Conservation (phyloP, 2,888 invertebrate species). For the Acronicta psi region DNA sequence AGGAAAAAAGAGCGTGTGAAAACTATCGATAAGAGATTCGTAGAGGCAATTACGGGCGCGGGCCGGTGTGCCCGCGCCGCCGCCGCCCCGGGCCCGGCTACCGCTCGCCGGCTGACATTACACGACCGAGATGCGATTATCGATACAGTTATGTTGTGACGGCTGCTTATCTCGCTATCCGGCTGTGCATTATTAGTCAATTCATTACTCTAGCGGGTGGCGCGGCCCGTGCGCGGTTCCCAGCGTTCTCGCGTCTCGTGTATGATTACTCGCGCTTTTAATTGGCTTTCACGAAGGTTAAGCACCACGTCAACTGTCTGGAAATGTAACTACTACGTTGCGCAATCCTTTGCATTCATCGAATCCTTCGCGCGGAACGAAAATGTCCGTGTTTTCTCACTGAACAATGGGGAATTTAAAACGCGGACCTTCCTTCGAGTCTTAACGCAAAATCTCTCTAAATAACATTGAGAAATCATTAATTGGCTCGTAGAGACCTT, state of each 20-base stretch:
- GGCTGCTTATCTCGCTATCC: conserved; percentile 77
- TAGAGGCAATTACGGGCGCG: conserved; percentile 75
- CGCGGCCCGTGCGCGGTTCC: conserved; percentile 61
- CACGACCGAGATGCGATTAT: conserved; percentile 81
- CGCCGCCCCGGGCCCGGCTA: conserved; percentile 72
- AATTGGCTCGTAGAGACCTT: conserved; percentile 56
- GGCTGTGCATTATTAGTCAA: conserved; percentile 74
- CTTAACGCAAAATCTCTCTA: conserved; percentile 65
- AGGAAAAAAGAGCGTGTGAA: conserved; percentile 80
- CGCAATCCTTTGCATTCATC: conserved; percentile 68
- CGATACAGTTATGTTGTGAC: conserved; percentile 85
- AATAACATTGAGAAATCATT: conserved; percentile 62
- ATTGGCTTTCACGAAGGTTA: conserved; percentile 76
- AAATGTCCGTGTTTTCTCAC: conserved; percentile 67
- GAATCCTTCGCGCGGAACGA: conserved; percentile 68
- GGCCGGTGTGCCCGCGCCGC: too few species aligned
- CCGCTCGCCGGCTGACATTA: conserved; percentile 76
- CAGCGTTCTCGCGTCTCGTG: conserved; percentile 65
- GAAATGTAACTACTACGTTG: conserved; percentile 67
- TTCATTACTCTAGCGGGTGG: conserved; percentile 63
- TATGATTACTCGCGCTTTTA: conserved; percentile 64
- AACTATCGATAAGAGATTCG: conserved; percentile 78
- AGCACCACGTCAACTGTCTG: conserved; percentile 62
- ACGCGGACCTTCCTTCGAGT: conserved; percentile 47
- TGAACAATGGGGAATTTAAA: conserved; percentile 73